Conservation (phyloP, 2,888 invertebrate genomes). For the Hololepta plana region DNA sequence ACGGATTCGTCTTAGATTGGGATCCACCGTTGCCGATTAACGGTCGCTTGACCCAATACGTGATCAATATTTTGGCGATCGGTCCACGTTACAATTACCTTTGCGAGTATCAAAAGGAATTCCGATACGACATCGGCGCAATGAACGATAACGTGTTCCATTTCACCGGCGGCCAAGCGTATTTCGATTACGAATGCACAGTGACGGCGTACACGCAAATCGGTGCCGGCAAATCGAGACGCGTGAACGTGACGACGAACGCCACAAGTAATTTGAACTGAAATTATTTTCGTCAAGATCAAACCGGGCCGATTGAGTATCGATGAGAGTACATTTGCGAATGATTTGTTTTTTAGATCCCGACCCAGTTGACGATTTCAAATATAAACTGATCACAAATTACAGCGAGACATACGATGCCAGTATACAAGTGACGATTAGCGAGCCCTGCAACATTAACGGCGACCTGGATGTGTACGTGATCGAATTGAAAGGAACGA, state of each 20-base stretch:
- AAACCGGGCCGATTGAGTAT: no score
- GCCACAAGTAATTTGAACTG: slow-evolving; percentile 3
- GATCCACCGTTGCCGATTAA: no score
- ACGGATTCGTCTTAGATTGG: no score
- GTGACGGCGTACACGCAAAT: slow-evolving; percentile 6
- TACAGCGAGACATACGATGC: slow-evolving; percentile 11
- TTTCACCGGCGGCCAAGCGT: no score
- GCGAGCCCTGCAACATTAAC: slow-evolving; percentile 14
- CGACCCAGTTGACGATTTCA: slow-evolving; percentile 3
- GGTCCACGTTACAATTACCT: no score
- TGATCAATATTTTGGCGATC: no score
- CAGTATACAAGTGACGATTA: slow-evolving; percentile 10
- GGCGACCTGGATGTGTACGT: slow-evolving; percentile 12
- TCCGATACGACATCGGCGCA: no score
- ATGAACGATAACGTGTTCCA: no score
- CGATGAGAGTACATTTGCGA: no score
- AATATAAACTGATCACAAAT: neutral
- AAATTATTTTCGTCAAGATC: neutral
- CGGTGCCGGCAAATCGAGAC: slow-evolving; percentile 1
- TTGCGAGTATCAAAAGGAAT: no score
- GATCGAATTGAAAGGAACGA: slow-evolving; percentile 9
- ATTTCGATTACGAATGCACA: slow-evolving; percentile 9
- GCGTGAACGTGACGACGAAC: slow-evolving; percentile 1
- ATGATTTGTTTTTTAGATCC: slow-evolving; percentile 7
- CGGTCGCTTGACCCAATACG: no score